Evolutionary conservation across 2,888 invertebrate species (phyloP).

Genomic region (Pseudanteris insignis): DNA sequence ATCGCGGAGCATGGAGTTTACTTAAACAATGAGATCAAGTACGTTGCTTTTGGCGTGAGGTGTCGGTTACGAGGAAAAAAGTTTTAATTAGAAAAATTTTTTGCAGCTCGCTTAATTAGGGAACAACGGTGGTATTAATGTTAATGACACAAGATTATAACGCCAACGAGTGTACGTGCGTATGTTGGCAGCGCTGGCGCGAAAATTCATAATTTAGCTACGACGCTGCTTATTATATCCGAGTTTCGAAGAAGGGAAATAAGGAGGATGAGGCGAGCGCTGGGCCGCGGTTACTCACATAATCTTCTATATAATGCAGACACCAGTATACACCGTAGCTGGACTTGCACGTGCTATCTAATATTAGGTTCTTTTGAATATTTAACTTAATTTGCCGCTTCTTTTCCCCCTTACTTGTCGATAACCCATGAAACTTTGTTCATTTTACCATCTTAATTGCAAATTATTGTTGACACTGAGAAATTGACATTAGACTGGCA

Average conservation of each 20-base stretch:
- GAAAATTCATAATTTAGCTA: slow-evolving; percentile 63
- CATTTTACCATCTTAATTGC: slow-evolving; percentile 22
- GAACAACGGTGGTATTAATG: slow-evolving; percentile 39
- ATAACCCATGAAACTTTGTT: slow-evolving; percentile 39
- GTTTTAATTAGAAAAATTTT: slow-evolving; percentile 44
- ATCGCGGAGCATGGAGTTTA: too few species aligned
- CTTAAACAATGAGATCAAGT: too few species aligned
- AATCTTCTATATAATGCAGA: slow-evolving; percentile 57
- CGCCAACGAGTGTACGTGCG: slow-evolving; percentile 39
- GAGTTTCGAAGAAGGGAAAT: slow-evolving; percentile 58
- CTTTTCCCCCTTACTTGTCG: slow-evolving; percentile 37
- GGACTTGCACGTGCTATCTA: slow-evolving; percentile 19
- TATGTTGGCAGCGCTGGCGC: slow-evolving; percentile 49
- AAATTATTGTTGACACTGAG: too few species aligned
- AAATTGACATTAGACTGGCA: too few species aligned
- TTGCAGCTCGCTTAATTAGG: slow-evolving; percentile 25
- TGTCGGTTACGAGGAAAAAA: slow-evolving; percentile 15
- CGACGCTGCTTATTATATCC: slow-evolving; percentile 60
- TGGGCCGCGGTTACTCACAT: slow-evolving; percentile 56
- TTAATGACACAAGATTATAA: slow-evolving; percentile 43
- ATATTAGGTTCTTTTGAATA: slow-evolving; percentile 27
- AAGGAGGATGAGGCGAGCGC: slow-evolving; percentile 49
- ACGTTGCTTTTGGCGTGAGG: too few species aligned
- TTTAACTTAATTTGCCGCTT: slow-evolving; percentile 33
- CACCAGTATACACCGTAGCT: slow-evolving; percentile 46